Evolutionary conservation across 2,888 invertebrate genomes (phyloP), one percentile per base, ranked within the genome.

Genomic region (Patella caerulea): DNA sequence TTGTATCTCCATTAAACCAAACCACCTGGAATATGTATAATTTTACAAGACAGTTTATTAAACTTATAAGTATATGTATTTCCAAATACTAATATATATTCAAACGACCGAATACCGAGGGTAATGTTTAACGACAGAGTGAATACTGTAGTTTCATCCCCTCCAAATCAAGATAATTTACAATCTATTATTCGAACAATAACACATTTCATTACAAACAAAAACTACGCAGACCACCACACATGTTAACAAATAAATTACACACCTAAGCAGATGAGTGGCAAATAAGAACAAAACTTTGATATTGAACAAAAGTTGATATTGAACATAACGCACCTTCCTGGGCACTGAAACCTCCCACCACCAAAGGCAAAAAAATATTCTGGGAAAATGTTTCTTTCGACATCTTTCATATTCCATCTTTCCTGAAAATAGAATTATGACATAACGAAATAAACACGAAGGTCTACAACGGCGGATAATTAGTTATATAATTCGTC

Each of bases 341-440:
- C 90, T 54, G 90, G 90, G 81, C 90, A 90, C 82, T 88, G 86
- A 77, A 87, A 90, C 19, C 90, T 80, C 2, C 90, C 90, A 9
- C 88, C 88, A 9, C 90, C 90, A 85, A 90, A 90, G 2, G 87
- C 87, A 53, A 90, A 82, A 81, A 89, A 90, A 4, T 88, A 88
- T n/a, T 88, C 86, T 70, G 86, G 78, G 74, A 87, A 88, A 9
- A 83, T 56, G 74, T 85, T 87, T 77, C 84, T 86, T 19, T 88
- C 83, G 29, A 86, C 53, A 71, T 87, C 85, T 17, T 81, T 81
- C 65, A 73, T 78, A 45, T 77, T 72, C 88, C 88, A 88, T 14
- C 88, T 79, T 65, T 87, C 86, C 88, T 88, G 71, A 9, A 76
- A 76, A 45, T 3, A 71, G 53, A 76, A 70, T 34, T 19, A 15